phyloP scores from a whole-genome alignment of 2,797 vertebrate species.

The Prunella strophiata region DNA sequence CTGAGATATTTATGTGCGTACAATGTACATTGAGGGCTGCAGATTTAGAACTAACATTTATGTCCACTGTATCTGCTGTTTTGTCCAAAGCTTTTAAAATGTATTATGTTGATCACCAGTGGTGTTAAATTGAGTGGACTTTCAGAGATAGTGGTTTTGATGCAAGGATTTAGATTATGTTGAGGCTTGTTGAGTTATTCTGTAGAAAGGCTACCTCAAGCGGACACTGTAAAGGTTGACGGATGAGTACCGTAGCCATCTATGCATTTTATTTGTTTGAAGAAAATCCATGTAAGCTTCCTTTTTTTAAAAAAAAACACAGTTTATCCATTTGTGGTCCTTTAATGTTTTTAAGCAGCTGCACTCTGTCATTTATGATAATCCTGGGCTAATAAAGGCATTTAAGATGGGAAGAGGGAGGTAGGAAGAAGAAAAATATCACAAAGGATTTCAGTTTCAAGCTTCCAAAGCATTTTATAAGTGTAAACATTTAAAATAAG shows the following conservation, averaged over 20 bases:
- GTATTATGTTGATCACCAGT: slow-evolving; percentile 68
- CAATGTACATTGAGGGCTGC: slow-evolving; percentile 68
- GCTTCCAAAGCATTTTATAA: slow-evolving; percentile 82
- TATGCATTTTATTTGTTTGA: slow-evolving; percentile 64
- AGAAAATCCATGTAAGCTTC: slow-evolving; percentile 66
- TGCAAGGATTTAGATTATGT: slow-evolving; percentile 62
- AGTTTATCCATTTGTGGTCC: slow-evolving; percentile 54
- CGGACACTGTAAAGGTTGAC: slow-evolving; percentile 65
- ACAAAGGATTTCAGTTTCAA: slow-evolving; percentile 72
- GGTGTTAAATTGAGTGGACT: slow-evolving; percentile 67
- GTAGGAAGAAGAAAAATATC: slow-evolving; percentile 56
- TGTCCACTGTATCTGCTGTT: slow-evolving; percentile 74
- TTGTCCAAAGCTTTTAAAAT: slow-evolving; percentile 70
- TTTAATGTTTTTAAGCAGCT: slow-evolving; percentile 46
- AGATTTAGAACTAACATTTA: slow-evolving; percentile 68
- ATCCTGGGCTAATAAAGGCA: slow-evolving; percentile 64
- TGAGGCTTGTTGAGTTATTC: slow-evolving; percentile 70
- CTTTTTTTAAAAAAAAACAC: slow-evolving; percentile 11
- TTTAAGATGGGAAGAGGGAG: slow-evolving; percentile 67
- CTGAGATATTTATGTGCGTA: slow-evolving; percentile 74
- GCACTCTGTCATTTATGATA: slow-evolving; percentile 66
- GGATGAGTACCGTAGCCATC: slow-evolving; percentile 69
- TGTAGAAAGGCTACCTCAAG: slow-evolving; percentile 79
- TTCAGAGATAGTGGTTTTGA: slow-evolving; percentile 52
- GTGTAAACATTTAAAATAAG: slow-evolving; percentile 77